These are phyloP conservation scores for Syrmaticus mikado DNA, from an alignment of 2,113 vertebrate genomes.

Conservation along the genomic window DNA sequence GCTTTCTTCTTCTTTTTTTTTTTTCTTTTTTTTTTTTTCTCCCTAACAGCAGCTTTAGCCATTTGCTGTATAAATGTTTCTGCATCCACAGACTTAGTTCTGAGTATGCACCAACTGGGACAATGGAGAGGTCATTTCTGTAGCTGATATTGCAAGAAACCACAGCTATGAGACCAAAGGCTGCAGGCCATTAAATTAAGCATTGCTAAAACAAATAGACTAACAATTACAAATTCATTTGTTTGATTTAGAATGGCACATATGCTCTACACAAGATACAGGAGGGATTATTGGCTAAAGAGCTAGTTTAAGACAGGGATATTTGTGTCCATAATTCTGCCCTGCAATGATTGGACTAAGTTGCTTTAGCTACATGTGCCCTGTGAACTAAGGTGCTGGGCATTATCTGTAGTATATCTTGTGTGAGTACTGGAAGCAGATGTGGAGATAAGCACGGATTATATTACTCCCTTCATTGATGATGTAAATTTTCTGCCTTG, in stretches of 20 bases:
- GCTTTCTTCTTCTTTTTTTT: not conserved
- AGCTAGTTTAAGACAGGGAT: not conserved
- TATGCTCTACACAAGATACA: not conserved
- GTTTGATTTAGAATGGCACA: not conserved
- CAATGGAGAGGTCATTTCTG: not conserved
- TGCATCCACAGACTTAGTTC: not conserved
- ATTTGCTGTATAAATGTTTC: not conserved
- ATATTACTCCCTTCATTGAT: not conserved
- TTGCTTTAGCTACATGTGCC: not conserved
- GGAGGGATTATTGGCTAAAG: not conserved
- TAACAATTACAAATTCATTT: not conserved
- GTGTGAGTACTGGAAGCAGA: not conserved
- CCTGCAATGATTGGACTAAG: not conserved
- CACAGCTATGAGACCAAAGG: not conserved
- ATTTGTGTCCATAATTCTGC: not conserved
- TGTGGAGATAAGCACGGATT: not conserved
- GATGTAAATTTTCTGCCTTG: not conserved
- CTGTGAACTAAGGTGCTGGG: not conserved
- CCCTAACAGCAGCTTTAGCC: not conserved
- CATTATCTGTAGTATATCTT: not conserved
- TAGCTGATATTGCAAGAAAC: not conserved
- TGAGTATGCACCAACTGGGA: not conserved
- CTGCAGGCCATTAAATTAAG: not conserved
- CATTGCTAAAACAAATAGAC: not conserved
- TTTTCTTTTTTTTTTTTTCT: not conserved